Evolutionary conservation across 2,888 invertebrate species (phyloP).

Genomic region (Bombylius discolor): DNA sequence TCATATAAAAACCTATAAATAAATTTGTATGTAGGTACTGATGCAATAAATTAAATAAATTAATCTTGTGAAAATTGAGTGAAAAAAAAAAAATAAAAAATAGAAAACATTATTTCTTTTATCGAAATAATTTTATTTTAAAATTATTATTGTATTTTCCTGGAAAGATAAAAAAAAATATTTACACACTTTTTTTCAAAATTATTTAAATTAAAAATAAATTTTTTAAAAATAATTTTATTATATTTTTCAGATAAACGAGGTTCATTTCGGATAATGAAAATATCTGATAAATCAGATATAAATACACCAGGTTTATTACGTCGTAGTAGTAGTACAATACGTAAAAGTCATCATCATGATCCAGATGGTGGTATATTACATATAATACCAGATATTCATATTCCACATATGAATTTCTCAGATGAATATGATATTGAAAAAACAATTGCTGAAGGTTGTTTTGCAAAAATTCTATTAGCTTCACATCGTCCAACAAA

Average conservation of each 20-base stretch:
- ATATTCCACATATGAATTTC: constrained; percentile 41
- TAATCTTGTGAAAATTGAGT: too few species aligned
- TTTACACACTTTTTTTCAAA: too few species aligned
- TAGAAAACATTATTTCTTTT: too few species aligned
- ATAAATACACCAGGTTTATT: constrained; percentile 28
- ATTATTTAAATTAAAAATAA: too few species aligned
- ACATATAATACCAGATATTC: constrained; percentile 42
- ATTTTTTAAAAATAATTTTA: neutral
- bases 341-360: neutral
- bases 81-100: too few species aligned
- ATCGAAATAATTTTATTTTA: too few species aligned
- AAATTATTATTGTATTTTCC: too few species aligned
- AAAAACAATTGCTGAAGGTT: constrained; percentile 52
- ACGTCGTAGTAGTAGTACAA: neutral
- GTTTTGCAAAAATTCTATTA: constrained; percentile 54
- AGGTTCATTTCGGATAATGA: constrained; percentile 19
- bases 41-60: too few species aligned
- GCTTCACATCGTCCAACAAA: constrained; percentile 46
- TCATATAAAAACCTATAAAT: too few species aligned
- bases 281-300: constrained; percentile 17
- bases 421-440: constrained; percentile 50
- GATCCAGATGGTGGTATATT: constrained; percentile 33
- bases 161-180: too few species aligned
- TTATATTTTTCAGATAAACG: constrained; percentile 11
- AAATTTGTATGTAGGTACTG: too few species aligned